Evolutionary conservation across 2,888 invertebrate species (phyloP).

Genomic region (Apodemia mormo): DNA sequence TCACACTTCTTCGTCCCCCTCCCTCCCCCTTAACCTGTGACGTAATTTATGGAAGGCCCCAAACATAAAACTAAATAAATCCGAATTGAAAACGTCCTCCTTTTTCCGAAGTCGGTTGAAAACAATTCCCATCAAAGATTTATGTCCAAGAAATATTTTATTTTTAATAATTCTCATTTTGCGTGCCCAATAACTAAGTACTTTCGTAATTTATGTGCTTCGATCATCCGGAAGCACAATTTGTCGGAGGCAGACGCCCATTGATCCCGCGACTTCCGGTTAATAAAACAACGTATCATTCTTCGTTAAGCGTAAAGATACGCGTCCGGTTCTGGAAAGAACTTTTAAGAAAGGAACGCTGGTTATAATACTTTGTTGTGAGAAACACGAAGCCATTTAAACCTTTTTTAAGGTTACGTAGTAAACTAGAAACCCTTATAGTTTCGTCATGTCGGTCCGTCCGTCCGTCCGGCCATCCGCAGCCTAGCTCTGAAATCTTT

Average conservation of each 20-base stretch:
- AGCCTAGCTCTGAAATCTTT: no score
- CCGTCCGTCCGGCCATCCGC: no score
- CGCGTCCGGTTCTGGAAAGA: conserved; percentile 3
- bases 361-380: not conserved
- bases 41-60: no score
- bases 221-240: conserved; percentile 60
- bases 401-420: no score
- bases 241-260: conserved; percentile 67
- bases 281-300: conserved; percentile 41
- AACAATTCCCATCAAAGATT: not conserved
- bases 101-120: not conserved
- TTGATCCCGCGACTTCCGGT: conserved; percentile 63
- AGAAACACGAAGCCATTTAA: no score
- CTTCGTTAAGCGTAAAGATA: conserved; percentile 13
- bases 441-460: no score
- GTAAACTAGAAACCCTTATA: no score
- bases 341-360: not conserved
- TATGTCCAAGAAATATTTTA: not conserved
- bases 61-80: no score
- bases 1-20: no score
- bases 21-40: no score
- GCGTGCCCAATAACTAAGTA: conserved; percentile 1
- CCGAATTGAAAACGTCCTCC: no score
- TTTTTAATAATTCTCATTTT: not conserved
- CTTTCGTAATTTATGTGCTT: conserved; percentile 5